Base-by-base conservation (phyloP, 2,113 vertebrate genomes). In the Laticauda colubrina region DNA sequence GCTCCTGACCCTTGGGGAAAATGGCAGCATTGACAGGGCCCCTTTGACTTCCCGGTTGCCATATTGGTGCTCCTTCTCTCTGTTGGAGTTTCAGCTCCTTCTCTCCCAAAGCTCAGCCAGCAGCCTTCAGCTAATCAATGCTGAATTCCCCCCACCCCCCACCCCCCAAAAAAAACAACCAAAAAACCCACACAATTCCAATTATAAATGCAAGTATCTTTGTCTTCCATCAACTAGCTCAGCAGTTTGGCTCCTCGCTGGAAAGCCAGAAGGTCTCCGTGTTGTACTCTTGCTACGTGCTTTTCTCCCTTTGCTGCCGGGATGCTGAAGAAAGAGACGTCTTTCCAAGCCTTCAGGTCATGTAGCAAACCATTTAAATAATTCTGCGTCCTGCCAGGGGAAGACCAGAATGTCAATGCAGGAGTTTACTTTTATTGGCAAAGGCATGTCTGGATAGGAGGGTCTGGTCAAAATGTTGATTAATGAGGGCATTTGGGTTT, bases 401-500 rank as follows among this genome's bases (percentile, higher is more conserved):
- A 56, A 94, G 39, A 93, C 81, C 88, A 81, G 93, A 86, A 64
- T 61, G 87, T 55, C 85, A 0, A 1, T 0, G 45, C 15, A 45
- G 0, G 0, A 92, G 86, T 61, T 51, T 92, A 87, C 64, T 92
- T 69, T 39, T 20, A 39, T 75, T 45, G 75, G 55, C 39, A 89
- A 45, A 88, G 5, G 55, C 92, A 81, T 59, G 88, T 81, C 90
- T 93, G 91, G 89, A 93, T 85, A 87, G 53, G 29, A 7, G 0
- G 2, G 21, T 61, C 57, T 10, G 57, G 57, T 61, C 57, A 61
- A 61, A 51, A 90, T 90, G 91, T 96, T 89, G 87, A 87, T 90
- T 89, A 92, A 86, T 91, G 91, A 91, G 89, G 51, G 81, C 75
- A 0, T 94, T 94, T 93, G 89, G 90, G 94, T 95, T 88, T 88